Conservation (phyloP, 2,797 vertebrate genomes). For the Sylvia borin region DNA sequence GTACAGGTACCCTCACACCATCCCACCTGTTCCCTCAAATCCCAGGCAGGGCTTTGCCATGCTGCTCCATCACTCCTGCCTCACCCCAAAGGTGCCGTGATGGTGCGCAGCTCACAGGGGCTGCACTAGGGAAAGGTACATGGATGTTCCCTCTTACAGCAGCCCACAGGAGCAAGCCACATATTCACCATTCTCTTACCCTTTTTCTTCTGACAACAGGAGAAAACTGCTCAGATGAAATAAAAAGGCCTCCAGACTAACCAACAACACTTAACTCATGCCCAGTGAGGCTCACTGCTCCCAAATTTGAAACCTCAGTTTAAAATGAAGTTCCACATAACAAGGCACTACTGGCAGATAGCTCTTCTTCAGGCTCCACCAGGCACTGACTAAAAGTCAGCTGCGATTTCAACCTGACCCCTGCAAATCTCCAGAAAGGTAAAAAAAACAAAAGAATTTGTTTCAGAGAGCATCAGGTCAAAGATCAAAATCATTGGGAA, state of each 20-base stretch:
- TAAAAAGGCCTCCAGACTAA: background rate
- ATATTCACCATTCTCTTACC: accelerated
- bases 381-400: background rate
- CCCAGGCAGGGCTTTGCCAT: background rate
- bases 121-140: background rate
- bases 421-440: background rate
- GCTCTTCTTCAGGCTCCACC: background rate
- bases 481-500: background rate
- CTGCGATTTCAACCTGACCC: background rate
- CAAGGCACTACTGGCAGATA: background rate
- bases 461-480: background rate
- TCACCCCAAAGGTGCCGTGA: background rate
- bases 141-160: background rate
- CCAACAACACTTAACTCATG: background rate
- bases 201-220: background rate
- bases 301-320: background rate
- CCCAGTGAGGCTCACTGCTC: background rate
- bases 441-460: background rate
- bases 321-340: background rate
- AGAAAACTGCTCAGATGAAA: background rate
- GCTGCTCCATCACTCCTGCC: background rate
- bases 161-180: background rate
- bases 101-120: background rate
- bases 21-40: background rate
- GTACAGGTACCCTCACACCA: accelerated